Evolutionary conservation across 37 sponge, comb jelly and placozoan genomes (phyloP).

Genomic region (Trichoplax adhaerens): DNA sequence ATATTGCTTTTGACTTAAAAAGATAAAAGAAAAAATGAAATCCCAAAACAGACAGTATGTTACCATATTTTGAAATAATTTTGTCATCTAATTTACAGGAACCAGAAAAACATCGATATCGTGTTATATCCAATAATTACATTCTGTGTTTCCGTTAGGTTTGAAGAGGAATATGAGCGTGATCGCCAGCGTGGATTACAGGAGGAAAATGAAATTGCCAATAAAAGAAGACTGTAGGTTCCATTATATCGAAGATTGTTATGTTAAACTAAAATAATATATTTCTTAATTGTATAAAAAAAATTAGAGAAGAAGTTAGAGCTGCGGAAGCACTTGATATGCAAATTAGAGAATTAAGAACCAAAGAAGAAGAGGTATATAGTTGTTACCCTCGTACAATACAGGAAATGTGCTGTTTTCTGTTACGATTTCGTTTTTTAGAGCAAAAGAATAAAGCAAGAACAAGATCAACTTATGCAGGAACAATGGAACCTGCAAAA

Average conservation of each 20-base stretch:
- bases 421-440: not conserved
- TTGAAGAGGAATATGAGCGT: slow-evolving; percentile 29
- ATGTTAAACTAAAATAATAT: not conserved
- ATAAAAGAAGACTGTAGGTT: slow-evolving; percentile 25
- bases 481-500: slow-evolving; percentile 48
- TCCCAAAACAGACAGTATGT: too few species aligned
- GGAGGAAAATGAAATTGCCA: slow-evolving; percentile 22
- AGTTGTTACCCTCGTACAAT: not conserved
- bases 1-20: too few species aligned
- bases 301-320: slow-evolving; percentile 26
- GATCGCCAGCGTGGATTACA: slow-evolving; percentile 40
- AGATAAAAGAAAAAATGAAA: too few species aligned
- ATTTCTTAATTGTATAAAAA: not conserved
- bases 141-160: slow-evolving; percentile 11
- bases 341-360: slow-evolving; percentile 56
- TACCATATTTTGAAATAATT: too few species aligned
- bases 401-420: too few species aligned
- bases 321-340: slow-evolving; percentile 17
- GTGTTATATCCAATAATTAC: too few species aligned
- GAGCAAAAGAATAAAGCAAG: slow-evolving; percentile 40
- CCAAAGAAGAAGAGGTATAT: slow-evolving; percentile 46
- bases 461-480: slow-evolving; percentile 28
- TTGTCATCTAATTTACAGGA: too few species aligned
- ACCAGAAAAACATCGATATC: too few species aligned
- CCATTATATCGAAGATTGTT: not conserved